phyloP scores from a whole-genome alignment of 2,113 vertebrate genomes.

The Nannobrachium achirus region DNA sequence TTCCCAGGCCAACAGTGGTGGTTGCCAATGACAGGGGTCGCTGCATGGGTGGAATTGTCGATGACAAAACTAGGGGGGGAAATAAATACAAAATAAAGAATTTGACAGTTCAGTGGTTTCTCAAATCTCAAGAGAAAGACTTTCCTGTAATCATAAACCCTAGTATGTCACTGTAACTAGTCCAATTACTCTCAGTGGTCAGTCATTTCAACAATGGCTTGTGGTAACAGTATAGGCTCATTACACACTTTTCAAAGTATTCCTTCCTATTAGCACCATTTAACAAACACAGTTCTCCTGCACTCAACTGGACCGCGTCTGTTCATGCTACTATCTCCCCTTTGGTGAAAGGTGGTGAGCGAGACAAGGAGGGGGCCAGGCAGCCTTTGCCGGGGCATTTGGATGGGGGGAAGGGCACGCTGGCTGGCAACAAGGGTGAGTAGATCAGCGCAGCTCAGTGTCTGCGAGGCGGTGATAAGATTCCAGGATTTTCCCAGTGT shows the following conservation, averaged over 20 bases:
- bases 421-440: slow-evolving; percentile 79
- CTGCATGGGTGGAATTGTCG: too few relatives aligned
- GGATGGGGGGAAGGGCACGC: slow-evolving; percentile 71
- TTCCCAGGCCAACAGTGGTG: too few relatives aligned
- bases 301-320: slow-evolving; percentile 60
- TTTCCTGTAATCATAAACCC: background rate
- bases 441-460: slow-evolving; percentile 81
- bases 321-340: slow-evolving; percentile 69
- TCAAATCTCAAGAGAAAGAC: too few relatives aligned
- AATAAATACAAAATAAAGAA: too few relatives aligned
- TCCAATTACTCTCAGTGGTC: background rate
- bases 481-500: slow-evolving; percentile 82
- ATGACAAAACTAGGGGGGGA: too few relatives aligned
- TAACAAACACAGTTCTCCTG: slow-evolving; percentile 62
- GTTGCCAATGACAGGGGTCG: too few relatives aligned
- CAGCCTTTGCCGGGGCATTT: slow-evolving; percentile 68
- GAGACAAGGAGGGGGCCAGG: slow-evolving; percentile 65
- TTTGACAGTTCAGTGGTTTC: too few relatives aligned
- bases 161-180: slow-evolving; percentile 4
- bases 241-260: slow-evolving; percentile 6
- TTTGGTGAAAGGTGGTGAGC: slow-evolving; percentile 57
- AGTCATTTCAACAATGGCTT: background rate
- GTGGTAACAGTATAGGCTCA: too few relatives aligned
- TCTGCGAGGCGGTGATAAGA: slow-evolving; percentile 84
- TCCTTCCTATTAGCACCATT: slow-evolving; percentile 41